Conservation (phyloP, 92 coral and sea anemone genomes). For the Heliopora coerulea region DNA sequence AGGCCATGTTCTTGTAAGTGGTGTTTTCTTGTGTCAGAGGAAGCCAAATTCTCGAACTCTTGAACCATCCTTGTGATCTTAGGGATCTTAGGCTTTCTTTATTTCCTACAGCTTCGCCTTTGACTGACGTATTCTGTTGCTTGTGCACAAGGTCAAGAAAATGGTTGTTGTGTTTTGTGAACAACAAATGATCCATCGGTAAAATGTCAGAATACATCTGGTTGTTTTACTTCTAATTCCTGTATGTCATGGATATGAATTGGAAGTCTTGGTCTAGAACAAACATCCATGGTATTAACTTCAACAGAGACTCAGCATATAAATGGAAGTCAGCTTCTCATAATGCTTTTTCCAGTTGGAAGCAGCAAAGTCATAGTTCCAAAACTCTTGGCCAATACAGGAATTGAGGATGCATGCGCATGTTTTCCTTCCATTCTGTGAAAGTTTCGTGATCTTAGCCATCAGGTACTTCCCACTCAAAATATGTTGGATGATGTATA, state of each 20-base stretch:
- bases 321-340: constrained; percentile 37
- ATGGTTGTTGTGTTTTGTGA: constrained; percentile 19
- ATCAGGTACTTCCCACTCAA: not conserved
- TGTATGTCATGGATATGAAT: constrained; percentile 45
- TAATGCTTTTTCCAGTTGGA: constrained; percentile 20
- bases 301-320: constrained; percentile 43
- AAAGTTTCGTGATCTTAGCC: not conserved
- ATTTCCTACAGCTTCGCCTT: constrained; percentile 44
- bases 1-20: constrained; percentile 40
- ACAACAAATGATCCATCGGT: constrained; percentile 44
- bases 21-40: not conserved
- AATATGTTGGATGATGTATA: constrained; percentile 27
- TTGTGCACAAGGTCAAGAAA: constrained; percentile 38
- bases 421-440: not conserved
- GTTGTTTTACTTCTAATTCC: constrained; percentile 37
- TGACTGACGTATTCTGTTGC: constrained; percentile 39
- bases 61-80: constrained; percentile 24
- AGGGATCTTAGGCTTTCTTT: constrained; percentile 39
- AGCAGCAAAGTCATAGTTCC: not conserved
- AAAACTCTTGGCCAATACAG: constrained; percentile 16
- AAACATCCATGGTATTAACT: constrained; percentile 51
- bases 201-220: constrained; percentile 31
- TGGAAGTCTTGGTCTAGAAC: constrained; percentile 44
- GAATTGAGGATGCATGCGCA: not conserved
- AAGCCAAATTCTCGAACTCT: constrained; percentile 28